These are phyloP conservation scores for Mystacides longicornis DNA, from an alignment of 2,888 invertebrate genomes.

Conservation along the genomic window DNA sequence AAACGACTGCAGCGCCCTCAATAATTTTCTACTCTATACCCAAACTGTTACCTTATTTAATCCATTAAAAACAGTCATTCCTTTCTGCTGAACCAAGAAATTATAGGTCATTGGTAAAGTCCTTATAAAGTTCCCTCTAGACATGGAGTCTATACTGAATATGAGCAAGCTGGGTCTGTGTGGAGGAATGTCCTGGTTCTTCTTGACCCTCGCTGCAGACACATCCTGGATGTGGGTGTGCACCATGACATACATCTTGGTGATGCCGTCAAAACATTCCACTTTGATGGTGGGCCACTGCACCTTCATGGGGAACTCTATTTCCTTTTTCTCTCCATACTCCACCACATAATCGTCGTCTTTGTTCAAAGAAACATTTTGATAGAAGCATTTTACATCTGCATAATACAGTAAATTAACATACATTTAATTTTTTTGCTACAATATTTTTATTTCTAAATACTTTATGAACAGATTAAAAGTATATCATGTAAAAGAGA, in stretches of 20 bases:
- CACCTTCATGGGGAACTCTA: slow-evolving; percentile 19
- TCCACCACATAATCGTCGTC: slow-evolving; percentile 18
- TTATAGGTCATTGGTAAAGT: slow-evolving; percentile 19
- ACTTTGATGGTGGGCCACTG: slow-evolving; percentile 17
- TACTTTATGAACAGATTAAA: too few relatives aligned
- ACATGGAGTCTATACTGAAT: slow-evolving; percentile 24
- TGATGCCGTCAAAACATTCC: slow-evolving; percentile 7
- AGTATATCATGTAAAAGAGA: too few relatives aligned
- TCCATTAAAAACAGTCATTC: slow-evolving; percentile 23
- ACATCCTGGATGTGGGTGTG: slow-evolving; percentile 21
- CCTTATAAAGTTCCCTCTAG: slow-evolving; percentile 24
- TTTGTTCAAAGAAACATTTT: slow-evolving; percentile 11
- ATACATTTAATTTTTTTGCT: too few relatives aligned
- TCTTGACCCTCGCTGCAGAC: slow-evolving; percentile 4
- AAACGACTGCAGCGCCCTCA: too few relatives aligned
- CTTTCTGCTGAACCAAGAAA: slow-evolving; percentile 14
- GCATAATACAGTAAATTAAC: slow-evolving; percentile 5
- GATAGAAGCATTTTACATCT: slow-evolving; percentile 21
- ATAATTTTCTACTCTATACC: too few relatives aligned
- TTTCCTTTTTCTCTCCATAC: slow-evolving; percentile 11
- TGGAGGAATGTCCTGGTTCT: slow-evolving; percentile 12
- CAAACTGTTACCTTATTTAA: slow-evolving; percentile 23
- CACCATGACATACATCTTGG: slow-evolving; percentile 18
- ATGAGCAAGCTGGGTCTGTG: slow-evolving; percentile 23
- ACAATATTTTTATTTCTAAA: too few relatives aligned